Base-by-base conservation (phyloP, 2,888 invertebrate species). In the Bursaphelenchus okinawaensis region DNA sequence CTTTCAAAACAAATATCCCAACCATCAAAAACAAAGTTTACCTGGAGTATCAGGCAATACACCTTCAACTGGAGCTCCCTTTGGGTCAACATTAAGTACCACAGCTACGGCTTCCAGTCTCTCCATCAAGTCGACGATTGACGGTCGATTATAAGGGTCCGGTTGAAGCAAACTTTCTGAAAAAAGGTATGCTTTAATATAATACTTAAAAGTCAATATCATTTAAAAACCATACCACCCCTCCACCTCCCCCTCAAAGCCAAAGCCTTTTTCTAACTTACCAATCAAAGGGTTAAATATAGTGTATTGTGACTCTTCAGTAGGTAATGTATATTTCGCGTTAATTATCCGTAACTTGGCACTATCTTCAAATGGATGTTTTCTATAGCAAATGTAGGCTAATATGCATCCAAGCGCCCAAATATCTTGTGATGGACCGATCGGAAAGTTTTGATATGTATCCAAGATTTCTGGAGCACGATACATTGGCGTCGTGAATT, bases 381-480 rank as follows among this genome's bases (percentile, higher is more conserved):
- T 89, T 85, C 91, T 89, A 83, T 90, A 95, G 84, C 94, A 93
- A 20, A 98, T 85, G 55, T 90, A 89, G 84, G 91, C 96, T 16
- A 96, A 86, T 71, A 98, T 88, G 84, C 98, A 98, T 7, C 98
- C 98, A 16, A 98, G 86, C 0, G 96, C 95, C 85, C 85, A 75
- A 50, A 80, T 77, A 85, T 99, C 98, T 1, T 90, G 89, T 52
- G 90, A 89, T 72, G 90, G 88, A 64, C 93, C 93, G 73, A 98
- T 93, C 69, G 90, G 90, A 82, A 90, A 89, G 83, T 98, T 94
- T 81, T 90, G 92, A 91, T 96, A 98, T 4, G 94, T 91, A 83
- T 96, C 95, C 63, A 96, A 87, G 90, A 96, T 93, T 87, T 98
- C 98, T 28, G 98, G 98, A 0, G 96, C 91, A 83, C 98, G 87